Percentiles rank a stretch among this genome's conserved stretches.
phyloP scores from a whole-genome alignment of 53 echinoderm and acorn worm genomes.

The Paracentrotus lividus region DNA sequence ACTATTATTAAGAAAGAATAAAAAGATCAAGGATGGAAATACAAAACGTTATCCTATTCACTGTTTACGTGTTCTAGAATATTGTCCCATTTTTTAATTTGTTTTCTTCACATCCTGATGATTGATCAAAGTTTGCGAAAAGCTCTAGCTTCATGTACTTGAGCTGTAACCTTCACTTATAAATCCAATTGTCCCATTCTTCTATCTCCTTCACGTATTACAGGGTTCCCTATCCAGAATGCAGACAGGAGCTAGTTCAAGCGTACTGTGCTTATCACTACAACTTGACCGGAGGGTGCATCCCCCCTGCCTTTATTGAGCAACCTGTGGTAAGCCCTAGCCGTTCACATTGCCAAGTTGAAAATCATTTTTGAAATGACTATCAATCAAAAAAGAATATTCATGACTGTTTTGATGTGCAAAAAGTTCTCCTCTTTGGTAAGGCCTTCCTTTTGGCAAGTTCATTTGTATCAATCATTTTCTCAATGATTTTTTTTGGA shows the following conservation, averaged over 20 bases:
- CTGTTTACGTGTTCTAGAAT: background rate
- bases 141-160: background rate
- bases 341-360: background rate
- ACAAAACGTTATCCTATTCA: background rate
- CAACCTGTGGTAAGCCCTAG: conserved; percentile 74
- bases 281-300: conserved; percentile 90
- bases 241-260: conserved; percentile 85
- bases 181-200: background rate
- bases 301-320: conserved; percentile 91
- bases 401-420: too few relatives aligned
- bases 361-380: too few relatives aligned
- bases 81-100: background rate
- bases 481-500: too few relatives aligned
- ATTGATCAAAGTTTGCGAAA: background rate
- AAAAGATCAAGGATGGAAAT: background rate
- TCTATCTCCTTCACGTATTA: conserved; percentile 36
- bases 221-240: conserved; percentile 83
- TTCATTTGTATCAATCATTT: too few relatives aligned
- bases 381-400: too few relatives aligned
- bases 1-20: too few relatives aligned
- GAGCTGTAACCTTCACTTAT: background rate
- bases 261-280: conserved; percentile 98
- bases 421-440: too few relatives aligned
- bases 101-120: background rate
- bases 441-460: too few relatives aligned